These are phyloP conservation scores for Archegozetes longisetosus DNA, from an alignment of 1,140 invertebrate genomes.

Conservation along the genomic window DNA sequence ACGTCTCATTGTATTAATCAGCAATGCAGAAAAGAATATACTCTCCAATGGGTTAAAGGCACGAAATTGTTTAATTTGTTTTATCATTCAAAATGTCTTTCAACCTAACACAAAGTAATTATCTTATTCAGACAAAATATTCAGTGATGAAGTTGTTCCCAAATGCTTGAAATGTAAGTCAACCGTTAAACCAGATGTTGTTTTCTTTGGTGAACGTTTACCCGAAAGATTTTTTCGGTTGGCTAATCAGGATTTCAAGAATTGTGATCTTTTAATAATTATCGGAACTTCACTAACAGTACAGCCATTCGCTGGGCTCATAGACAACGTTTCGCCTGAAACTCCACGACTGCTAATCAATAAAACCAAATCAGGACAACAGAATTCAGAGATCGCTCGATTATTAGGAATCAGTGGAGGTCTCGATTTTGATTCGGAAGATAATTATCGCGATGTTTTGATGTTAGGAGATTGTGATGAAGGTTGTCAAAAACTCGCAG, in stretches of 20 bases:
- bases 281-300: slow-evolving; percentile 89
- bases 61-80: slow-evolving; percentile 11
- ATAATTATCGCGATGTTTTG: slow-evolving; percentile 58
- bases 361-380: neutral
- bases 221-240: slow-evolving; percentile 43
- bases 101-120: slow-evolving; percentile 17
- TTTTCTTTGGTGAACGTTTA: slow-evolving; percentile 82
- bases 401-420: slow-evolving; percentile 16
- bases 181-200: slow-evolving; percentile 80
- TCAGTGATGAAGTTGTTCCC: slow-evolving; percentile 46
- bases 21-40: slow-evolving; percentile 49
- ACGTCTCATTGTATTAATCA: slow-evolving; percentile 60
- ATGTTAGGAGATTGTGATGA: slow-evolving; percentile 73
- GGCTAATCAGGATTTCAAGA: slow-evolving; percentile 50
- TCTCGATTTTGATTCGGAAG: slow-evolving; percentile 33
- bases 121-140: slow-evolving; percentile 46
- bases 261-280: slow-evolving; percentile 82
- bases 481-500: slow-evolving; percentile 55
- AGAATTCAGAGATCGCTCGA: slow-evolving; percentile 15
- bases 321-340: slow-evolving; percentile 49
- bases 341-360: slow-evolving; percentile 45
- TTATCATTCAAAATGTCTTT: slow-evolving; percentile 10
- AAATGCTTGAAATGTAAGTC: slow-evolving; percentile 50
- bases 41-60: slow-evolving; percentile 67
- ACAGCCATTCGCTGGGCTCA: slow-evolving; percentile 82